Evolutionary conservation across 2,888 invertebrate genomes (phyloP), one percentile per base, ranked within the genome.

Genomic region (Eubasilissa splendida): DNA sequence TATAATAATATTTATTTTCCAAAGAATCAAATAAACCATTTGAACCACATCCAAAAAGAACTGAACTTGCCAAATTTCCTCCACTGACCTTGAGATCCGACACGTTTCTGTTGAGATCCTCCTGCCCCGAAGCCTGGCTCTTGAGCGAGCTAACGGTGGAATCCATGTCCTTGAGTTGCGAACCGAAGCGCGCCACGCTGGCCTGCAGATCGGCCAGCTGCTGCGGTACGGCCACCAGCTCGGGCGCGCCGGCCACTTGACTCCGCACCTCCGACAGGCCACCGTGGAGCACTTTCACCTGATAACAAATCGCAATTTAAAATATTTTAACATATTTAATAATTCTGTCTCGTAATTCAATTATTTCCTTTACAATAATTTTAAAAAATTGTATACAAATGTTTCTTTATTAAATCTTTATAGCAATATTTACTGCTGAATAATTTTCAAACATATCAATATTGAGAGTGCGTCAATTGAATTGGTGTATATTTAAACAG

Each of bases 101-200:
- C 54, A 88, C 85, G 83, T 87, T 87, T 75, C 86, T 85, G 75
- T 85, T 85, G 77, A 87, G 82, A 0, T 89, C 84, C 2, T 87
- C 85, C 0, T 90, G 90, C 11, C 88, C 86, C 50, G 87, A 85
- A 0, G 90, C 90, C 85, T 90, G 90, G 82, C 89, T 88, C 56
- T 87, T 88, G 1, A 89, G 88, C 2, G 88, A 87, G 68, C 86
- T 86, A 76, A 90, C 85, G 10, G 88, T 86, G 66, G 89, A 87
- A 82, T 90, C 90, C 84, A 90, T 90, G 54, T 90, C 89, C 68
- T 80, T 86, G 83, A 93, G 92, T 88, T 92, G 91, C 82, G 93
- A 93, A 3, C 93, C 93, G 83, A 93, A 90, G 54, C 90, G 89
- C 2, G 91, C 92, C 2, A 93, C 92, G 77, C 91, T 92, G 63